Base-by-base conservation (phyloP, 2,888 invertebrate species). In the Spilosoma lubricipeda region DNA sequence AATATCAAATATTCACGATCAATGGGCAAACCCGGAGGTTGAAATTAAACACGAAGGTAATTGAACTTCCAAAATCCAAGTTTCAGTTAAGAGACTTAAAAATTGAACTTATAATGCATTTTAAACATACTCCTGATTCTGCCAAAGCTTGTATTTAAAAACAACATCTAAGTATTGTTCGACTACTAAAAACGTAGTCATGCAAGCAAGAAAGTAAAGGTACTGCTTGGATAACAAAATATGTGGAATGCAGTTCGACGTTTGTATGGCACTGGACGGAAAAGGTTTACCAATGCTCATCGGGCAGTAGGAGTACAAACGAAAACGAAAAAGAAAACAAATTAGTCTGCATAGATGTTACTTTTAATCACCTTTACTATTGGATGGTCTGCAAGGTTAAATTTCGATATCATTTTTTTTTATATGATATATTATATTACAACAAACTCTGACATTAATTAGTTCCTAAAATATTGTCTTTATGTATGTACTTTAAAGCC, bases 201-300 rank as follows among this genome's bases (percentile, higher is more conserved):
- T 0, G 13, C 42, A 42, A 23, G 20, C 52, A 20, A 23, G 23
- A 52, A 52, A 52, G 23, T 23, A 52, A 52, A 23, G 9, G 9
- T 11, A 56, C 56, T 8, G 56, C 23, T 67, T 68, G 74, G 39
- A 74, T 71, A 56, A 67, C n/a, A 45, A 67, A 27, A 67, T 30
- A 30, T 20, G 30, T 9, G 45, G 45, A 20, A 67, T 27, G 20
- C 30, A 45, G 67, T 48, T 45, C 67, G 30, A 27, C 30, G 48
- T 45, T 42, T 45, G 18, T 45, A 67, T 20, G 67, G 45, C 45
- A 67, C 30, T 48, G 45, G 30, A 67, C 48, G 67, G 48, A 45
- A 45, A 45, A 45, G 45, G 42, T 66, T 48, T 67, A 67, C 67
- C 27, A 67, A 48, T 7, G 67, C 27, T 45, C 48, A 45, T 45